Conservation (phyloP, 2,797 vertebrate species). For the Myioborus melanocephalus region DNA sequence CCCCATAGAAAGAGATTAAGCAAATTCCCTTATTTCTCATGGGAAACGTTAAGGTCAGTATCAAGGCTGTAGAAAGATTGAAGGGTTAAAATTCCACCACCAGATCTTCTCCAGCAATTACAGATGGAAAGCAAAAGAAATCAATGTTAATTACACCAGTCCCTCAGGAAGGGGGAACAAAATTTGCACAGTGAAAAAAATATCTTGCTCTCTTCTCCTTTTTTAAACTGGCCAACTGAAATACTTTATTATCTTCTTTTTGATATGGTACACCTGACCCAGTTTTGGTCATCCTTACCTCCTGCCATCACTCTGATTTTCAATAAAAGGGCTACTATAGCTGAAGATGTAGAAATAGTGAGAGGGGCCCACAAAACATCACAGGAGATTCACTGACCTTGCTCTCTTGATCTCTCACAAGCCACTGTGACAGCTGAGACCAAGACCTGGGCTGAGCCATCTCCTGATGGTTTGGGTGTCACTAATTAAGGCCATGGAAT, state of each 20-base stretch:
- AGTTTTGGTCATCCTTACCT: background rate
- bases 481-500: background rate
- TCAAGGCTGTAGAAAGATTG: background rate
- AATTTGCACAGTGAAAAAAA: background rate
- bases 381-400: background rate
- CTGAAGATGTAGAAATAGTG: background rate
- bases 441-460: background rate
- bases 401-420: background rate
- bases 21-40: conserved; percentile 29
- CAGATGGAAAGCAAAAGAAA: conserved; percentile 26
- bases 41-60: background rate
- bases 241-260: background rate
- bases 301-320: background rate
- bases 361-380: background rate
- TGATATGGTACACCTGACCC: background rate
- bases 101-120: background rate
- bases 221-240: background rate
- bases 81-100: conserved; percentile 49
- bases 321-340: background rate
- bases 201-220: background rate
- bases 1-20: conserved; percentile 51
- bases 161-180: background rate
- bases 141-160: background rate
- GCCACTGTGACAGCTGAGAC: background rate
- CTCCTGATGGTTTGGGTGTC: background rate